Conservation (phyloP, 2,888 invertebrate genomes). For the Hirtodrosophila confusa region DNA sequence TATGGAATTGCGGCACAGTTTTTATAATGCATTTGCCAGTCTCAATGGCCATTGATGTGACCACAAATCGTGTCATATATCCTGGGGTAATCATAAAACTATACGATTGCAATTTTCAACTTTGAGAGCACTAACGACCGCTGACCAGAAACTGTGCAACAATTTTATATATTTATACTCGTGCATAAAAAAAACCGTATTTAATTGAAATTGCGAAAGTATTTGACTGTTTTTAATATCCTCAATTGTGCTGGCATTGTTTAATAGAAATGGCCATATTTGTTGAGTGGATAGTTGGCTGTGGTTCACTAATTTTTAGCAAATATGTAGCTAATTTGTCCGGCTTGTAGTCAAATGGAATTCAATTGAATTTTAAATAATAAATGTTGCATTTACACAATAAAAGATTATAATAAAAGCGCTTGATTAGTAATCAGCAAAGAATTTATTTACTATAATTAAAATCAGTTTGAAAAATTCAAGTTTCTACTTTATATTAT, state of each 20-base stretch:
- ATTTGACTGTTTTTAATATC: neutral
- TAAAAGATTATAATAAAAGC: too few species aligned
- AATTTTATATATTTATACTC: slow-evolving; percentile 20
- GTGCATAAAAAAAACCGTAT: slow-evolving; percentile 1
- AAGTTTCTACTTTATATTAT: too few species aligned
- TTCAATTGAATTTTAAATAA: neutral
- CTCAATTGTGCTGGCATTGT: neutral
- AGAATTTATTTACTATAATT: too few species aligned
- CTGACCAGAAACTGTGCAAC: neutral
- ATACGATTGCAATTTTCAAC: slow-evolving; percentile 8
- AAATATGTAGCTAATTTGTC: neutral
- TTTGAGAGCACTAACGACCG: slow-evolving; percentile 5
- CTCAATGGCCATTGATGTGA: slow-evolving; percentile 24
- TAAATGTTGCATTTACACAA: too few species aligned
- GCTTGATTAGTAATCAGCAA: too few species aligned
- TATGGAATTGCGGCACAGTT: slow-evolving; percentile 41
- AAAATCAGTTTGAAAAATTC: too few species aligned
- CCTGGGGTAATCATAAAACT: slow-evolving; percentile 1
- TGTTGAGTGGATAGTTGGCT: neutral
- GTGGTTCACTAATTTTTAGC: neutral
- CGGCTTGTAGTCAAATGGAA: slow-evolving; percentile 2
- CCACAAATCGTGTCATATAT: slow-evolving; percentile 39
- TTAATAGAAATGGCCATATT: slow-evolving; percentile 1
- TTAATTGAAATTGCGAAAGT: slow-evolving; percentile 15
- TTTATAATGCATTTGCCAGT: slow-evolving; percentile 22